Percentiles rank a stretch among this genome's conserved stretches.
These are phyloP conservation scores for Chaetodon trifascialis DNA, from an alignment of 2,113 vertebrate genomes.

Conservation along the genomic window DNA sequence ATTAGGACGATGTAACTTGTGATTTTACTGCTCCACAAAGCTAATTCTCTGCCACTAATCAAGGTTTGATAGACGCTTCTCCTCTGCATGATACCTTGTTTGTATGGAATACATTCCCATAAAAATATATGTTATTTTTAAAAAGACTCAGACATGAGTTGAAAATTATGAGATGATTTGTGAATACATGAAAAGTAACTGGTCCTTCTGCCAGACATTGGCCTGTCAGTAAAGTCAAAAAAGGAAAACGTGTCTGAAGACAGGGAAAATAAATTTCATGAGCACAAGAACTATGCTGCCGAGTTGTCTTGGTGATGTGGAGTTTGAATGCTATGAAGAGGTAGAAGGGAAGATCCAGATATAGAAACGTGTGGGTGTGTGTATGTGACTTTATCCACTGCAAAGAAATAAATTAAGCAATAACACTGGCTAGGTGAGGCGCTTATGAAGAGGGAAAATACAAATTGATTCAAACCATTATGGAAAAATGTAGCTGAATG, in stretches of 20 bases:
- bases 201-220: constrained; percentile 6
- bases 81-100: constrained; percentile 2
- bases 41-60: constrained; percentile 54
- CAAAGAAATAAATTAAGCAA: constrained; percentile 59
- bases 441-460: constrained; percentile 46
- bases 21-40: constrained; percentile 64
- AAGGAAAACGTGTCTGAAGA: constrained; percentile 12
- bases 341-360: constrained; percentile 64
- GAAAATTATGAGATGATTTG: not conserved
- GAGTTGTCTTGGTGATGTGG: constrained; percentile 79
- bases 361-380: constrained; percentile 73
- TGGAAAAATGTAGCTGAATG: constrained; percentile 27
- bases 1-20: constrained; percentile 72
- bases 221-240: not conserved
- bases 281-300: constrained; percentile 24
- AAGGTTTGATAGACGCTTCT: constrained; percentile 54
- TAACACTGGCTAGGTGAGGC: constrained; percentile 47
- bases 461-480: constrained; percentile 51
- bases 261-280: constrained; percentile 49
- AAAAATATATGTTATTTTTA: not conserved
- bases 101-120: not conserved
- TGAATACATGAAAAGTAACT: constrained; percentile 1
- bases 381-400: constrained; percentile 56
- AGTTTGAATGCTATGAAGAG: constrained; percentile 71
- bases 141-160: constrained; percentile 8